Base-by-base conservation (phyloP, 2,797 vertebrate genomes). In the Enteromius mattozi region DNA sequence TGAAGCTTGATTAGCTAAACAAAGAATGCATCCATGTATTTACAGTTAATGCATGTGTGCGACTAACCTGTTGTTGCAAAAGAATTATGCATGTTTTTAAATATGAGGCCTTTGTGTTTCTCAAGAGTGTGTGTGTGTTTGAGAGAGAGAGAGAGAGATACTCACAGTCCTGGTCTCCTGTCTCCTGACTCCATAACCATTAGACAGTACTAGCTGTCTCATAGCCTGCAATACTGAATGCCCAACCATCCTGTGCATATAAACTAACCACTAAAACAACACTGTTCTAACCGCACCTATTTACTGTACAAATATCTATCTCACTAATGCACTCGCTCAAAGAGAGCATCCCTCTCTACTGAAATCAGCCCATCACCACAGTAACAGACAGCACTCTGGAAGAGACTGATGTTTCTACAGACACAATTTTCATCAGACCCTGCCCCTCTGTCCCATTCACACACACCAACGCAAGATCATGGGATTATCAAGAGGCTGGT, bases 101-200 rank as follows among this genome's bases (percentile, higher is more conserved):
- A 49, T 16, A 33, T 51, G 45, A 47, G 27, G 35, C 24, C 59
- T 70, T 84, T 66, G 63, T 33, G 6, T 9, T 19, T 66, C 6
- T 66, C 30, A 66, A 35, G 0, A n/a, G n/a, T 74, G 68, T 42
- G 47, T 54, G 40, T 47, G 45, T 47, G 13, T 13, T 10, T 3
- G 45, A 3, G 45, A 47, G 12, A 42, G 27, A 13, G 37, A 12
- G 21, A n/a, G 19, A 37, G 87, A 91, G 83, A 90, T 97, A 98
- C 98, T 99, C 95, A 99, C 98, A 93, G 97, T 96, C 91, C 95
- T 95, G 92, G 96, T 97, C 92, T 98, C 96, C 93, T 97, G 96
- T 94, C 95, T 96, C 94, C 95, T 94, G 96, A 97, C 96, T 96
- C 97, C 97, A 97, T 97, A 97, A 94, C 95, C 96, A 95, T 96